These are phyloP conservation scores for Rhagophthalmus giganteus DNA, from an alignment of 2,888 invertebrate species.

Conservation along the genomic window DNA sequence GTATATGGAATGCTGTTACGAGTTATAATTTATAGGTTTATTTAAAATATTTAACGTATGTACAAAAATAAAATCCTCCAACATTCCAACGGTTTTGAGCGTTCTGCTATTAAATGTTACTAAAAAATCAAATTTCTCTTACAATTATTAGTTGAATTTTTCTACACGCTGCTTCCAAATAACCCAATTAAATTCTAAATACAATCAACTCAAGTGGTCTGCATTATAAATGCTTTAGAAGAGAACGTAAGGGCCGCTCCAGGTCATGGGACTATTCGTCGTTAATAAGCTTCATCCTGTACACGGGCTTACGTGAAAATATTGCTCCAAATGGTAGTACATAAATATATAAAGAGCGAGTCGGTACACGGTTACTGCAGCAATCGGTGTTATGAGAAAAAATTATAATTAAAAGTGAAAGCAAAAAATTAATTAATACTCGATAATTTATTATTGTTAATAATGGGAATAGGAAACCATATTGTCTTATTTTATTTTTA, in stretches of 20 bases:
- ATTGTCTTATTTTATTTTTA: not conserved
- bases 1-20: too few species aligned
- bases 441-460: too few species aligned
- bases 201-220: constrained; percentile 30
- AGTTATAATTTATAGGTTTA: too few species aligned
- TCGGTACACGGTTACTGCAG: constrained; percentile 17
- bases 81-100: too few species aligned
- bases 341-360: constrained; percentile 18
- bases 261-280: constrained; percentile 36
- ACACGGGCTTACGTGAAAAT: constrained; percentile 35
- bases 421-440: too few species aligned
- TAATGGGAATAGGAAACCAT: not conserved
- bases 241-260: constrained; percentile 31
- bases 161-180: constrained; percentile 13
- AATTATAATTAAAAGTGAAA: not conserved
- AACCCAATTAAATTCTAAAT: constrained; percentile 28
- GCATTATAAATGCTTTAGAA: constrained; percentile 28
- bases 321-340: constrained; percentile 29
- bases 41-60: too few species aligned
- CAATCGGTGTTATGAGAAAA: constrained; percentile 3
- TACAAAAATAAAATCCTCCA: too few species aligned
- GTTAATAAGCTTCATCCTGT: constrained; percentile 38
- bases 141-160: too few species aligned
- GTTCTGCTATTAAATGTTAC: too few species aligned
- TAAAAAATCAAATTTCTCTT: too few species aligned